Evolutionary conservation across 1,140 invertebrate genomes (phyloP).

Genomic region (Brachionus calyciflorus): DNA sequence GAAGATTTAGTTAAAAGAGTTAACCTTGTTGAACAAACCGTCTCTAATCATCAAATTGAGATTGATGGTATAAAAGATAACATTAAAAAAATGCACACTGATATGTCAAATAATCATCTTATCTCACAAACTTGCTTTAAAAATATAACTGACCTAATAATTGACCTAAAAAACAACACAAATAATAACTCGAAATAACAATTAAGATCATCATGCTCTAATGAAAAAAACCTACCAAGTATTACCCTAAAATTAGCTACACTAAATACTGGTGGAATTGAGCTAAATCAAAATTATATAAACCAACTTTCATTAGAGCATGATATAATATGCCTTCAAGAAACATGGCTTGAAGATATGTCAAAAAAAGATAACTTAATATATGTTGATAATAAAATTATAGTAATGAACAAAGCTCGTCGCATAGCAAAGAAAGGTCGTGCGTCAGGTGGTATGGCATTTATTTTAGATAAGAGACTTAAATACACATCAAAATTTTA

Average conservation of each 20-base stretch:
- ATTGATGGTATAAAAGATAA: slow-evolving; percentile 2
- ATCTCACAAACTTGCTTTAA: neutral
- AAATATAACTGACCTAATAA: neutral
- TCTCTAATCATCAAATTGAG: neutral
- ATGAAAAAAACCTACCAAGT: too few relatives aligned
- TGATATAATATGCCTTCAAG: neutral
- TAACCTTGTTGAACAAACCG: neutral
- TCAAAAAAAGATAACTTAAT: slow-evolving; percentile 20
- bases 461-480: neutral
- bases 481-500: neutral
- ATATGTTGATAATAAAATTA: neutral
- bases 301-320: neutral
- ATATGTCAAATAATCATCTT: neutral
- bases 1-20: neutral
- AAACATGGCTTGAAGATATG: slow-evolving; percentile 6
- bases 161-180: neutral
- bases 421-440: neutral
- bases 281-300: slow-evolving; percentile 4
- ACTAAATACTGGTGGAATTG: neutral
- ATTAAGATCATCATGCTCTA: neutral
- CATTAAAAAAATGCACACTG: neutral
- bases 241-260: neutral
- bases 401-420: neutral
- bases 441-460: neutral
- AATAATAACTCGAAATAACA: neutral